Conservation (phyloP, 2,888 invertebrate species). For the Thymelicus lineola region DNA sequence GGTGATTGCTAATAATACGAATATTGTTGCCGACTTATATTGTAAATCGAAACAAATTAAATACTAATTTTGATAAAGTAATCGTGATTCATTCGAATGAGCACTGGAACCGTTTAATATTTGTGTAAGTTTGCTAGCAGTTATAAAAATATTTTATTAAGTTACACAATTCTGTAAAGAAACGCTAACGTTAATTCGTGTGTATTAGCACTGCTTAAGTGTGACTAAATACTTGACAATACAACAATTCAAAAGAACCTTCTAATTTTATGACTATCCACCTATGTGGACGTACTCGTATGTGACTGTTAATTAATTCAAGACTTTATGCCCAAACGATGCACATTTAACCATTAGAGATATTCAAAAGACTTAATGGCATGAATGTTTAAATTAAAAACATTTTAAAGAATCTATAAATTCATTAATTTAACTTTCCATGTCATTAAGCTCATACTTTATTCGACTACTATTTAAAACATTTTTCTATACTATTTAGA, state of each 20-base stretch:
- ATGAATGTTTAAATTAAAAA: conserved; percentile 60
- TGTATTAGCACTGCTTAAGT: conserved; percentile 37
- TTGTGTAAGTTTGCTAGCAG: conserved; percentile 11
- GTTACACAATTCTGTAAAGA: conserved; percentile 1
- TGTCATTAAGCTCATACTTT: conserved; percentile 64
- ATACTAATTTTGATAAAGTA: conserved; percentile 48
- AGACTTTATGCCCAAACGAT: conserved; percentile 42
- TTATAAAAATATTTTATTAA: conserved; percentile 12
- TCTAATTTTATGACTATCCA: conserved; percentile 41
- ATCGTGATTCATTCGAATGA: conserved; percentile 33
- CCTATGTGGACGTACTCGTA: conserved; percentile 37
- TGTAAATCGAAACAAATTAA: conserved; percentile 52
- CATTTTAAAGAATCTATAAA: conserved; percentile 67
- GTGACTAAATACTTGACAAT: conserved; percentile 34
- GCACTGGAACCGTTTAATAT: conserved; percentile 30
- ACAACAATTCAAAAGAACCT: conserved; percentile 37
- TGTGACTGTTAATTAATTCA: conserved; percentile 48
- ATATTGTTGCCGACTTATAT: conserved; percentile 60
- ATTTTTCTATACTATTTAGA: conserved; percentile 38
- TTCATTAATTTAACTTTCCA: conserved; percentile 73
- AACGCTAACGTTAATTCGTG: background rate
- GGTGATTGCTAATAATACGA: conserved; percentile 75
- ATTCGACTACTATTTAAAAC: conserved; percentile 53
- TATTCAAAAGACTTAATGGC: conserved; percentile 36
- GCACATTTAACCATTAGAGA: conserved; percentile 26